Conservation (phyloP, 2,113 vertebrate species). For the Haemorhous mexicanus region DNA sequence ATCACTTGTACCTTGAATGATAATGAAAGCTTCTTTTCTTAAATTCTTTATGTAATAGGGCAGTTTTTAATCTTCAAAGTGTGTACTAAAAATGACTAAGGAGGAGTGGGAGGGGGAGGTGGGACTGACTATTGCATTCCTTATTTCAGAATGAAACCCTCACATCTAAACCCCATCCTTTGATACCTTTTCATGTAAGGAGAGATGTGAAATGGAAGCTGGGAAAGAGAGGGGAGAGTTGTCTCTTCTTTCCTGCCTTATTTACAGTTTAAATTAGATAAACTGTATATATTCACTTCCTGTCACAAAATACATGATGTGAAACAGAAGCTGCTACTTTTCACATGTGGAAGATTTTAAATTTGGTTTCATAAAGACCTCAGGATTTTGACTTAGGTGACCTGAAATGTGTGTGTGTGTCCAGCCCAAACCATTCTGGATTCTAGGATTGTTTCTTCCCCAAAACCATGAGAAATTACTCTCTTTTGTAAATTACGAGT, state of each 20-base stretch:
- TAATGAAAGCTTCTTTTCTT: conserved; percentile 22
- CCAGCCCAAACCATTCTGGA: background rate
- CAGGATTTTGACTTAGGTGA: background rate
- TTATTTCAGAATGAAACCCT: conserved; percentile 34
- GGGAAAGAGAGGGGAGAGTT: background rate
- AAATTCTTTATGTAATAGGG: conserved; percentile 13
- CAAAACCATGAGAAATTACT: background rate
- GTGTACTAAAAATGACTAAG: conserved; percentile 26
- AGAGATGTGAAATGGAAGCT: background rate
- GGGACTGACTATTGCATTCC: background rate
- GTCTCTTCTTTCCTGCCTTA: background rate
- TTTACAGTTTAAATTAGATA: background rate
- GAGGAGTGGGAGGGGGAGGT: conserved; percentile 24
- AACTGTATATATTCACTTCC: background rate
- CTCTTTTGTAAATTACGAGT: background rate
- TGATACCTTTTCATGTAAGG: background rate
- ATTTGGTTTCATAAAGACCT: background rate
- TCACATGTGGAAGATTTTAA: background rate
- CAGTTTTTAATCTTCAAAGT: conserved; percentile 34
- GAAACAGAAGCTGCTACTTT: background rate
- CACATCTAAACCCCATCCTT: background rate
- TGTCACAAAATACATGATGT: background rate
- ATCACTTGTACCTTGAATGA: conserved; percentile 3
- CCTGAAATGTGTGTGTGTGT: background rate
- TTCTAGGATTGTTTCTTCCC: background rate